Base-by-base conservation (phyloP, 2,888 invertebrate genomes). In the Cinara cedri region DNA sequence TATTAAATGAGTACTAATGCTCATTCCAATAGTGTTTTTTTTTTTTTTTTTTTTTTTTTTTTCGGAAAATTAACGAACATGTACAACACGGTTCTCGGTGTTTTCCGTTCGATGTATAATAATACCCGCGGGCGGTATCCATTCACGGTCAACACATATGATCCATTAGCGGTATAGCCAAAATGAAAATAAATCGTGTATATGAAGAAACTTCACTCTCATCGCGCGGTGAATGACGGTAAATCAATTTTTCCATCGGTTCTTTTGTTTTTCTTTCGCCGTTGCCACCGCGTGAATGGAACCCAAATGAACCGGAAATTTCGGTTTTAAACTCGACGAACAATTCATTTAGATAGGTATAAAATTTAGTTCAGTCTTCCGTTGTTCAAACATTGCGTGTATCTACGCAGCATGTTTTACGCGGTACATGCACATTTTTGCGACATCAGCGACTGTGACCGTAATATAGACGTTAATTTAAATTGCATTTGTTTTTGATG, bases 91-190 rank as follows among this genome's bases (percentile, higher is more conserved):
- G 34, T 54, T 54, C 51, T 54, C n/a, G 19, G 34, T 34, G 51
- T 26, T 70, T 19, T 19, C 19, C 51, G 34, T 3, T 3, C 34
- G 34, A 34, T 6, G 34, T 34, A n/a, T n/a, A 34, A 34, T 34
- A 34, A 34, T 34, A 34, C 34, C 34, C 34, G 34, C 6, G 6
- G 3, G 34, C 34, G 3, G 34, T 34, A n/a, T 34, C 6, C 34
- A 6, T 34, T 34, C 34, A 34, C 6, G 6, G 34, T 6, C 34
- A 34, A 34, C 21, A 10, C 70, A 55, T 71, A 24, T 42, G 55
- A 57, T 57, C 71, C 71, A 71, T 71, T 71, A 71, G n/a, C n/a
- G n/a, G n/a, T n/a, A n/a, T n/a, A n/a, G 19, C 42, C 14, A 21
- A 55, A 70, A 70, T 21, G 42, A 55, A 54, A 70, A 55, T n/a